Evolutionary conservation across 92 coral and sea anemone genomes (phyloP).

Genomic region (Phenganax stokvisi): DNA sequence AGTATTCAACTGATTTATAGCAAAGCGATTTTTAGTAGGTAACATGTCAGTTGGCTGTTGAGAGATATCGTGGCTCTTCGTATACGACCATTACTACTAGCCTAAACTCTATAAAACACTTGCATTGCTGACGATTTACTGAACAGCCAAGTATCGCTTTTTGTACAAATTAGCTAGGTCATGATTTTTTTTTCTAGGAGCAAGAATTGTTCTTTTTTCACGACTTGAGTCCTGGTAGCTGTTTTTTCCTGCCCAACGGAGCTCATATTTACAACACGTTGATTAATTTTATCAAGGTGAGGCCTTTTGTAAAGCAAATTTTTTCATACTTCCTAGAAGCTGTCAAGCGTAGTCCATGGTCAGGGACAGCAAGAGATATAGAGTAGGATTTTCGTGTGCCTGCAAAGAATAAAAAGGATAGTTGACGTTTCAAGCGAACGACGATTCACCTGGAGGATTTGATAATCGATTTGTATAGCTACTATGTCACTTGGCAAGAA

Average conservation of each 20-base stretch:
- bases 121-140: too few relatives aligned
- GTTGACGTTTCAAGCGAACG: too few relatives aligned
- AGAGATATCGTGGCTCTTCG: not conserved
- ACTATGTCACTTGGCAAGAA: too few relatives aligned
- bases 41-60: not conserved
- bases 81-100: not conserved
- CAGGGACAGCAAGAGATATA: too few relatives aligned
- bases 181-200: conserved; percentile 53
- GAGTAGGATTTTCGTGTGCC: too few relatives aligned
- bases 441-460: too few relatives aligned
- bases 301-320: not conserved
- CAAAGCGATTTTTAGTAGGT: too few relatives aligned
- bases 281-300: conserved; percentile 84
- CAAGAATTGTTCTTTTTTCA: conserved; percentile 96
- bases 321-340: not conserved
- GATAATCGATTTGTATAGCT: too few relatives aligned
- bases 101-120: not conserved
- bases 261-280: conserved; percentile 86
- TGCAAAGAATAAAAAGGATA: too few relatives aligned
- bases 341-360: too few relatives aligned
- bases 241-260: conserved; percentile 92
- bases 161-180: not conserved
- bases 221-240: conserved; percentile 95
- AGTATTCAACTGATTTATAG: too few relatives aligned
- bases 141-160: not conserved